phyloP scores from a whole-genome alignment of 1,140 invertebrate genomes.

The Brachionus rotundiformis region DNA sequence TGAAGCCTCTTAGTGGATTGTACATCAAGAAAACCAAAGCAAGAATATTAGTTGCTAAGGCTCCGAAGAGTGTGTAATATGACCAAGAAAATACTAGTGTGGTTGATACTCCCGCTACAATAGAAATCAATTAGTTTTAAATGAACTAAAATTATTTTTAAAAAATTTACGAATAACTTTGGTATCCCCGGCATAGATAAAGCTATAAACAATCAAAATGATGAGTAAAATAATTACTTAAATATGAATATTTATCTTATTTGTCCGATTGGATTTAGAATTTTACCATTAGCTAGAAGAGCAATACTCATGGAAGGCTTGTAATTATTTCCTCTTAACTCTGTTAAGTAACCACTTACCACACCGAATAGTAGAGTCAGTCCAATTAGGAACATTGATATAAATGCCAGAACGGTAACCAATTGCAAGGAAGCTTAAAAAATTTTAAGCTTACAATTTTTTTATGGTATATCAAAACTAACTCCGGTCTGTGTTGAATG shows the following conservation, averaged over 20 bases:
- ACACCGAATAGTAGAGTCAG: constrained; percentile 13
- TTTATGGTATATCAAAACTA: constrained; percentile 1
- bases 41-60: constrained; percentile 33
- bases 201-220: constrained; percentile 34
- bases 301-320: not conserved
- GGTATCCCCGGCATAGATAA: constrained; percentile 44
- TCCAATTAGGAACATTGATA: constrained; percentile 28
- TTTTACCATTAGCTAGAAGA: constrained; percentile 8
- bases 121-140: not conserved
- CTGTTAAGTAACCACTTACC: constrained; percentile 17
- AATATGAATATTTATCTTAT: not conserved
- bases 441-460: too few species aligned
- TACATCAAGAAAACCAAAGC: constrained; percentile 34
- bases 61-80: constrained; percentile 30
- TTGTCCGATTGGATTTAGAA: not conserved
- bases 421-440: constrained; percentile 41
- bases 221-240: constrained; percentile 32
- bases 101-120: constrained; percentile 30
- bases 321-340: constrained; percentile 37
- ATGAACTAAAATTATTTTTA: not conserved
- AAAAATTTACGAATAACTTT: constrained; percentile 46
- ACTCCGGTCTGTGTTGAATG: constrained; percentile 38
- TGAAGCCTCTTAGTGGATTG: constrained; percentile 43
- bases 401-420: constrained; percentile 37
- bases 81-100: constrained; percentile 51